Percentiles rank a stretch among this genome's conserved stretches.
Evolutionary conservation across 2,888 invertebrate species (phyloP).

Genomic region (Acleris emargana): DNA sequence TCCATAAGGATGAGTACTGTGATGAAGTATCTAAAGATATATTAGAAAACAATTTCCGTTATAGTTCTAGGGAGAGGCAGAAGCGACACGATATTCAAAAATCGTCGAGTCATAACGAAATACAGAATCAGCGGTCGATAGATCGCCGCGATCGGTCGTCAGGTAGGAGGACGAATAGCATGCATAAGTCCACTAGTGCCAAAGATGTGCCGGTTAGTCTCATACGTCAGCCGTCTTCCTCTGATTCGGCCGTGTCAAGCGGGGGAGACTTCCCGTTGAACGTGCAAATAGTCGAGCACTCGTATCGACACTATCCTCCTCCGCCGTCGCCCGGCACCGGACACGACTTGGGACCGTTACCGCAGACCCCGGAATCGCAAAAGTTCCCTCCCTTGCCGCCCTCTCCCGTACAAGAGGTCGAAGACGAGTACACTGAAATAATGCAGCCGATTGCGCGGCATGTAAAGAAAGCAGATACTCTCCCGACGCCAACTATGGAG

Average conservation of each 20-base stretch:
- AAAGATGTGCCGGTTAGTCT: slow-evolving; percentile 87
- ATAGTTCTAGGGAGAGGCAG: slow-evolving; percentile 81
- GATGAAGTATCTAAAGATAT: slow-evolving; percentile 80
- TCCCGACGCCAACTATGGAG: slow-evolving; percentile 80
- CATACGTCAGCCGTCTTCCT: slow-evolving; percentile 79
- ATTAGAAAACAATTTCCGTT: slow-evolving; percentile 79
- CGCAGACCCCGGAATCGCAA: slow-evolving; percentile 79
- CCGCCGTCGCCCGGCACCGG: slow-evolving; percentile 70
- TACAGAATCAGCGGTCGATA: slow-evolving; percentile 80
- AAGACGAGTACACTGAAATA: slow-evolving; percentile 89
- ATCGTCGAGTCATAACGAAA: slow-evolving; percentile 85
- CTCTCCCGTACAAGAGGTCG: slow-evolving; percentile 91
- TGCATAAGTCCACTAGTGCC: slow-evolving; percentile 89
- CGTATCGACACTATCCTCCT: slow-evolving; percentile 73
- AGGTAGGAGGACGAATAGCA: slow-evolving; percentile 83
- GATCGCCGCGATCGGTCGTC: slow-evolving; percentile 78
- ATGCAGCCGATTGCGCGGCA: slow-evolving; percentile 78
- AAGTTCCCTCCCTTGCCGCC: slow-evolving; percentile 91
- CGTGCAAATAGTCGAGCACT: slow-evolving; percentile 87
- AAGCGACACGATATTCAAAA: slow-evolving; percentile 85
- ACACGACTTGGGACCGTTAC: slow-evolving; percentile 76
- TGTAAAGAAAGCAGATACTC: slow-evolving; percentile 79
- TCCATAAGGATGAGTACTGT: slow-evolving; percentile 83
- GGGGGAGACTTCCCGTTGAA: slow-evolving; percentile 85
- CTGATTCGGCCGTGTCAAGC: slow-evolving; percentile 79